Base-by-base conservation (phyloP, 2,797 vertebrate species). In the Tenualosa ilisha region DNA sequence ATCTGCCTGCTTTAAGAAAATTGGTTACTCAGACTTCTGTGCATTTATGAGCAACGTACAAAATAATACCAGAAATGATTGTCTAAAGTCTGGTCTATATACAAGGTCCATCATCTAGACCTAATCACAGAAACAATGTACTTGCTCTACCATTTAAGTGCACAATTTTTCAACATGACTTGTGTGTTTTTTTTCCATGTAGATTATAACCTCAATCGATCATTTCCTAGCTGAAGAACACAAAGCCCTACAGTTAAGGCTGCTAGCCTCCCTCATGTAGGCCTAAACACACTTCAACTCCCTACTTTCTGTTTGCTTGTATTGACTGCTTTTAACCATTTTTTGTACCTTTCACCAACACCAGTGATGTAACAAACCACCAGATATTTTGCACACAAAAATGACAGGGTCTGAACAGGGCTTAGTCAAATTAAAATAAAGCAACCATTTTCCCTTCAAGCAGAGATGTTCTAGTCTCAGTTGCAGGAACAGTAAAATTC, bases 381-480 rank as follows among this genome's bases (percentile, higher is more conserved):
- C 63, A 65, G 24, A 65, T 1, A 26, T n/a, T 65, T 6, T 65
- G 31, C 31, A 31, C 49, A 50, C 49, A 50, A 50, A 50, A 50
- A 31, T 31, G 26, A 72, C 11, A 20, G 40, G 68, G 17, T 31
- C 68, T 79, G 72, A n/a, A n/a, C n/a, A n/a, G n/a, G 20, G 37
- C 40, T n/a, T 22, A 79, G 15, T 46, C 37, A 43, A 46, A 43
- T 43, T 15, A 75, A 75, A 75, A 37, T 40, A 37, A 37, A 43
- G 68, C 68, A 75, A 75, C 68, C 40, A 6, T 20, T 75, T 79
- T 46, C 72, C 72, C 72, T 79, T 40, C 37, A 46, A 79, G 43
- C 72, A 79, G 37, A 79, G 72, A 79, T 79, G 43, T 79, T 22
- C 17, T 46, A 20, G 72, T 9, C 72, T 46, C 31, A 46, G 6